Percentiles rank a stretch among this genome's conserved stretches.
These are phyloP conservation scores for Apolygus lucorum DNA, from an alignment of 1,140 invertebrate species.

Conservation along the genomic window DNA sequence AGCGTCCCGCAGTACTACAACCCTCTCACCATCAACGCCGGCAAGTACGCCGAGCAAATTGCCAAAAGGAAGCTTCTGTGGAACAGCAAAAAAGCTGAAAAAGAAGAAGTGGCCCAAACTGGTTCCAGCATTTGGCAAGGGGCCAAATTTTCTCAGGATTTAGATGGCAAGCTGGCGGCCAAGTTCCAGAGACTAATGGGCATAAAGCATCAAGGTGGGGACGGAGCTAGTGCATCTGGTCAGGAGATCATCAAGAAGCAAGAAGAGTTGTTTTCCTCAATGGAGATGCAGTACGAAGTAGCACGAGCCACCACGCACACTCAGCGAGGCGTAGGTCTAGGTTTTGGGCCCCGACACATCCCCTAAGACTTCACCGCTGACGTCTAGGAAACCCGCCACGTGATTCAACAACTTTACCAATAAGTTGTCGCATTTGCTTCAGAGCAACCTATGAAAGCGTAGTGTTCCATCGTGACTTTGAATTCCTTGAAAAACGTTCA, in stretches of 20 bases:
- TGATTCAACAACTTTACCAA: no score
- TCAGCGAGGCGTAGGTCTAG: conserved; percentile 82
- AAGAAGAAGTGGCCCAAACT: conserved; percentile 34
- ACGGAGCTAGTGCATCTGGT: conserved; percentile 3
- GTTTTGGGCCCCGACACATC: conserved; percentile 45
- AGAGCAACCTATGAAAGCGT: no score
- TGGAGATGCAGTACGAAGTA: conserved; percentile 92
- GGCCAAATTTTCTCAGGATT: conserved; percentile 75
- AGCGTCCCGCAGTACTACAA: conserved; percentile 62
- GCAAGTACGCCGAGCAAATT: conserved; percentile 77
- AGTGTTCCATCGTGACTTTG: no score
- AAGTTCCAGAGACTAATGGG: conserved; percentile 95
- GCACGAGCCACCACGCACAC: conserved; percentile 88
- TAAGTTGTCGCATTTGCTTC: no score
- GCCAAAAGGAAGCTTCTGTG: conserved; percentile 56
- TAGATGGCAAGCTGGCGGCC: conserved; percentile 81
- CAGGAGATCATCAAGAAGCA: conserved; percentile 59
- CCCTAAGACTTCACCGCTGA: no score
- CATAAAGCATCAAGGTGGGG: conserved; percentile 54
- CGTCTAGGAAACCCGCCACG: no score
- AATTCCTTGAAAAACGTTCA: no score
- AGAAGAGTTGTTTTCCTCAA: conserved; percentile 79
- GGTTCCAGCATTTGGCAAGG: conserved; percentile 62
- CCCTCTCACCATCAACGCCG: conserved; percentile 63
- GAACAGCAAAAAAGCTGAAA: conserved; percentile 36